Evolutionary conservation across 92 coral and sea anemone species (phyloP).

Genomic region (Porites divaricata): DNA sequence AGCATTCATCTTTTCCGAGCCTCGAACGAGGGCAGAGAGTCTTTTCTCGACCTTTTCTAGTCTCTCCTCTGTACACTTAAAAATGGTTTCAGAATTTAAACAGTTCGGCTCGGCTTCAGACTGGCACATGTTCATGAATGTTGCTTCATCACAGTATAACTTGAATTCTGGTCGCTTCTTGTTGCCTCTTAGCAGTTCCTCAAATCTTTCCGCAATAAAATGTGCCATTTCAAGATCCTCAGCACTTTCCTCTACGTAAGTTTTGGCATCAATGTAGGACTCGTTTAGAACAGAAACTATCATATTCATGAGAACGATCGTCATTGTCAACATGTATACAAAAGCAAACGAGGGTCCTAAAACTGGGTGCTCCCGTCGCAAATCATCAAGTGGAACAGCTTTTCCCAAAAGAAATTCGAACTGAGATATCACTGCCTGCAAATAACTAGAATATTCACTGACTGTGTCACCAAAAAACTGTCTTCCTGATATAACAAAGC

Average conservation of each 20-base stretch:
- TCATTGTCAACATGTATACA: constrained; percentile 39
- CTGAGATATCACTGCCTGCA: constrained; percentile 42
- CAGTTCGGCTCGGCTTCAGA: constrained; percentile 48
- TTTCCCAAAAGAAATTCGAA: constrained; percentile 58
- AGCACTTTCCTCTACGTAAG: constrained; percentile 26
- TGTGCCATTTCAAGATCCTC: constrained; percentile 64
- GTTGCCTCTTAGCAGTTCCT: neutral
- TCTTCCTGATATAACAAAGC: constrained; percentile 45
- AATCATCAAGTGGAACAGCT: constrained; percentile 52
- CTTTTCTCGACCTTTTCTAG: constrained; percentile 15
- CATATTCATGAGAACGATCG: constrained; percentile 48
- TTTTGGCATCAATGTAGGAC: constrained; percentile 41
- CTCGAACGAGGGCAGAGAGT: constrained; percentile 10
- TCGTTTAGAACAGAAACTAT: constrained; percentile 57
- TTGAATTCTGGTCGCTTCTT: neutral
- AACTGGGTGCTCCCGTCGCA: constrained; percentile 26
- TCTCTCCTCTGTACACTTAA: constrained; percentile 15
- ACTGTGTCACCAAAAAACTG: constrained; percentile 39
- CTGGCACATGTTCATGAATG: constrained; percentile 24
- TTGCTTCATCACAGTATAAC: constrained; percentile 38
- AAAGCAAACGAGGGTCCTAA: constrained; percentile 44
- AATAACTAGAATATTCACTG: constrained; percentile 29
- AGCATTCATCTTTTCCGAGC: neutral
- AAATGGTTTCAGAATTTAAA: constrained; percentile 21
- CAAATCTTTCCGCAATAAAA: constrained; percentile 34